Evolutionary conservation across 2,888 invertebrate genomes (phyloP), one percentile per base, ranked within the genome.

Genomic region (Octonoba sinensis): DNA sequence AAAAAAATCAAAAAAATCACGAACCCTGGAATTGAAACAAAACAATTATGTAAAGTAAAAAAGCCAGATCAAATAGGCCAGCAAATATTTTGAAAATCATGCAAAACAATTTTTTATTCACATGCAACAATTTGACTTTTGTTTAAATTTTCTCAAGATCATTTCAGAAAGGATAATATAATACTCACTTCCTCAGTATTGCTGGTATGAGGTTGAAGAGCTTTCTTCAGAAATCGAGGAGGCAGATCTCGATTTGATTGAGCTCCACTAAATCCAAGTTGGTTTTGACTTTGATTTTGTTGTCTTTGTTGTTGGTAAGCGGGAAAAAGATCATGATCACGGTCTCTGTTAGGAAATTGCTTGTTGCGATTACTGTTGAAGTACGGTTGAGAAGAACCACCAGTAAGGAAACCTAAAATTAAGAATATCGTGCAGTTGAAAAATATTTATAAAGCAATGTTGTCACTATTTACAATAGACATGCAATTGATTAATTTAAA

Each of bases 171-270:
- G 15, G 4, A 54, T 54, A 1, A 18, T 54, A 12, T 16, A n/a
- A 20, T 18, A 22, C 65, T 22, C 44, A 75, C 71, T 56, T 79
- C 83, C n/a, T 83, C 83, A 20, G 73, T 44, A 46, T 54, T 59
- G 22, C 66, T 82, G 22, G 79, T 59, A 27, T 84, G 83, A 44
- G 84, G 85, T 57, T 83, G 84, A 59, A 84, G 72, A 46, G 84
- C 60, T 56, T 84, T 85, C 66, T 84, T 85, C 18, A 83, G 70
- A 60, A 85, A 84, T 65, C 85, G 71, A 51, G 84, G 84, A 27
- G 85, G 85, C 49, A 85, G 54, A 16, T 85, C 84, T 44, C 84
- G 59, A 46, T 62, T 83, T 20, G 79, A 65, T 15, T 66, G 12
- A 24, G 71, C 56, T 18, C 57, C 56, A 49, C 69, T 74, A 51